phyloP scores from a whole-genome alignment of 2,888 invertebrate species.

The Dryobotodes eremita region DNA sequence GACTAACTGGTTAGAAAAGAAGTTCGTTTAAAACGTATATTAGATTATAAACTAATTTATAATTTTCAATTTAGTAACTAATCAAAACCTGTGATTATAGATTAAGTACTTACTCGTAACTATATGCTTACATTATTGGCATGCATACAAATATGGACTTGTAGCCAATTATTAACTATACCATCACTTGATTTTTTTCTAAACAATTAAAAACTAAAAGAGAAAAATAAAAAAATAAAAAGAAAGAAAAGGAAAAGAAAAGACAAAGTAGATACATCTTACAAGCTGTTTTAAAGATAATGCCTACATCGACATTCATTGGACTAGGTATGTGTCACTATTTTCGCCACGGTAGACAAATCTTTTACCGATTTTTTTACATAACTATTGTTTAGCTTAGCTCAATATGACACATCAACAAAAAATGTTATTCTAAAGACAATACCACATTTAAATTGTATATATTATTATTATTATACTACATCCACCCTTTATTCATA shows the following conservation, averaged over 20 bases:
- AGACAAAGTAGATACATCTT: too few relatives aligned
- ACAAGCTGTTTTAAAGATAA: neutral
- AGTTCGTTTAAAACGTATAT: slow-evolving; percentile 38
- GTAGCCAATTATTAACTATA: neutral
- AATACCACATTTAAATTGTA: too few relatives aligned
- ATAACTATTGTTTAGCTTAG: neutral
- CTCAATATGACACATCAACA: neutral
- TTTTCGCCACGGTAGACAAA: neutral
- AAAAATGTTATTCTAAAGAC: neutral
- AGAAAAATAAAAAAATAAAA: too few relatives aligned
- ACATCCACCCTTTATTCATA: too few relatives aligned
- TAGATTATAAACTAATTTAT: slow-evolving; percentile 12
- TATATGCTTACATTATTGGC: neutral
- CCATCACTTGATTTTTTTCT: neutral
- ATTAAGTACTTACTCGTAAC: neutral
- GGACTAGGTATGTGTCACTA: neutral
- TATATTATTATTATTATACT: too few relatives aligned
- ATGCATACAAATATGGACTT: neutral
- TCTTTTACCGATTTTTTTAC: too few relatives aligned
- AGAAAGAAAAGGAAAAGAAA: too few relatives aligned
- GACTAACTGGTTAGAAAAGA: slow-evolving; percentile 35
- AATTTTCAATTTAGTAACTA: slow-evolving; percentile 35
- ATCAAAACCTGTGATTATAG: neutral
- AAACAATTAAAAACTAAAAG: too few relatives aligned
- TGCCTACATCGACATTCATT: neutral